These are phyloP conservation scores for Atherinosoma microstoma DNA, from an alignment of 2,797 vertebrate genomes.

Conservation along the genomic window DNA sequence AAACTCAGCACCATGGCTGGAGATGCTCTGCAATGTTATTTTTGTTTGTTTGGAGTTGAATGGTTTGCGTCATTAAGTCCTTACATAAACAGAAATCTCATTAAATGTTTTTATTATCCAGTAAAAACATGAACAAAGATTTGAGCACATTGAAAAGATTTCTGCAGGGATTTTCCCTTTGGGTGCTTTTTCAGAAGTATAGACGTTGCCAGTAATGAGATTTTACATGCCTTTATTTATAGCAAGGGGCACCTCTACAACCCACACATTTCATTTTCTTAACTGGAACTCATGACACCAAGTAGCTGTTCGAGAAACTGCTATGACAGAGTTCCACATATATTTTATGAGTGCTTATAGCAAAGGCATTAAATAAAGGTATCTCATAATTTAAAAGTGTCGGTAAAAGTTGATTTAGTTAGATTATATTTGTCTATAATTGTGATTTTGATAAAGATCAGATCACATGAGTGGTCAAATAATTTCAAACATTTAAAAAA, in stretches of 20 bases:
- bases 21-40: not conserved
- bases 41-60: not conserved
- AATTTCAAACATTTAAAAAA: not conserved
- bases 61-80: not conserved
- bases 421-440: not conserved
- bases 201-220: not conserved
- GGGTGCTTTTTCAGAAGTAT: not conserved
- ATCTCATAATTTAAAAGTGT: not conserved
- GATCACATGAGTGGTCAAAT: not conserved
- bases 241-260: not conserved
- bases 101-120: not conserved
- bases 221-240: constrained; percentile 2
- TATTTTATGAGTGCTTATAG: not conserved
- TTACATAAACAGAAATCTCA: not conserved
- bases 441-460: not conserved
- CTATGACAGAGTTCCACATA: not conserved
- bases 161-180: not conserved
- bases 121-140: not conserved
- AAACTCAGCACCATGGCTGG: not conserved
- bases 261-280: not conserved
- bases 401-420: not conserved
- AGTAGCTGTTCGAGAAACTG: not conserved
- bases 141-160: not conserved
- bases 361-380: not conserved
- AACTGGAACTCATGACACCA: not conserved